These are phyloP conservation scores for Procambarus clarkii DNA, from an alignment of 1,140 invertebrate species.

Conservation along the genomic window DNA sequence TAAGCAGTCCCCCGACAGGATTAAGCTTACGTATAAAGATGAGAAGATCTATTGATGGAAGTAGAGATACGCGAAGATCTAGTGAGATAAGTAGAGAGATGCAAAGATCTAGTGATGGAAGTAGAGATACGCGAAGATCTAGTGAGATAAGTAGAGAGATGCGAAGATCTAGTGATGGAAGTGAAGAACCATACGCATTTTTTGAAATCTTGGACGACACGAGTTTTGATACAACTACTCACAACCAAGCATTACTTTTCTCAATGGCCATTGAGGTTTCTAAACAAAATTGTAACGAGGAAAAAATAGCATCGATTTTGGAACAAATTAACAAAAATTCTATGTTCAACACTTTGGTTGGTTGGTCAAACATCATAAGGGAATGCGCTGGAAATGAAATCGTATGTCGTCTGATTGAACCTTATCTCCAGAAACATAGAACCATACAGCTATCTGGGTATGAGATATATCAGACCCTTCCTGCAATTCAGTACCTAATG, in stretches of 20 bases:
- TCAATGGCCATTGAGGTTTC: not conserved
- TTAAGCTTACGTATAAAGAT: not conserved
- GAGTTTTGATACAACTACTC: not conserved
- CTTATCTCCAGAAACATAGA: not conserved
- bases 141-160: too few species aligned
- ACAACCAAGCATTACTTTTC: not conserved
- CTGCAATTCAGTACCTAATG: not conserved
- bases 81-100: too few species aligned
- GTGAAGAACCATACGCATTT: too few species aligned
- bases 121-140: too few species aligned
- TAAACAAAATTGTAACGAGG: not conserved
- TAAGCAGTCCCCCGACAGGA: too few species aligned
- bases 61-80: not conserved
- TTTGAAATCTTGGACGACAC: not conserved
- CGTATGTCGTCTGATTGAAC: not conserved
- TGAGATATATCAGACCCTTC: not conserved
- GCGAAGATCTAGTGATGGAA: too few species aligned
- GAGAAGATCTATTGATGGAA: not conserved
- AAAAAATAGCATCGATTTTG: not conserved
- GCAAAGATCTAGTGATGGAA: too few species aligned
- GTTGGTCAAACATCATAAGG: not conserved
- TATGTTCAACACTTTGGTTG: not conserved
- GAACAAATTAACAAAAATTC: not conserved
- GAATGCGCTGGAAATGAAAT: not conserved
- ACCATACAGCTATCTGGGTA: not conserved